phyloP scores from a whole-genome alignment of 2,888 invertebrate genomes.

The Cotesia congregata region DNA sequence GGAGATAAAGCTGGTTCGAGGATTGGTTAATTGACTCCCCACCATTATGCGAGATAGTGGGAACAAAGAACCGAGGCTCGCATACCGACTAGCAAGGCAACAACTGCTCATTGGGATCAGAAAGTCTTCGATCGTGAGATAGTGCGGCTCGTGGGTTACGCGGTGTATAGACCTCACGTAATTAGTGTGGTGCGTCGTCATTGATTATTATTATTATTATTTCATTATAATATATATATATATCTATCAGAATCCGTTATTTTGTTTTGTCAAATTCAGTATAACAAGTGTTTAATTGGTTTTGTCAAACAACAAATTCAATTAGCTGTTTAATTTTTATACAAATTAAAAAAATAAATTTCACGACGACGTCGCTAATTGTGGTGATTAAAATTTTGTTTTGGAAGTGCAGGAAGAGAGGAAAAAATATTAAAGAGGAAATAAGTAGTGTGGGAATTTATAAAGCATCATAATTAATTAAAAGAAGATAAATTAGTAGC shows the following conservation, averaged over 20 bases:
- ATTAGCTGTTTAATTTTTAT: neutral
- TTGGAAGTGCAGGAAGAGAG: neutral
- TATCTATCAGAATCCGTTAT: neutral
- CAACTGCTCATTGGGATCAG: conserved; percentile 58
- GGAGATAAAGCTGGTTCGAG: conserved; percentile 8
- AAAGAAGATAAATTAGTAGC: neutral
- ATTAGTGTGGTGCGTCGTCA: conserved; percentile 30
- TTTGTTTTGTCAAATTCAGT: neutral
- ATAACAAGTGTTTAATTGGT: neutral
- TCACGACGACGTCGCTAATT: neutral
- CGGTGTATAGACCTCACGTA: conserved; percentile 18
- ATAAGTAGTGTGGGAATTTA: neutral
- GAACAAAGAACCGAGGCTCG: conserved; percentile 64
- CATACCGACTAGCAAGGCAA: conserved; percentile 44
- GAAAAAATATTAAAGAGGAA: neutral
- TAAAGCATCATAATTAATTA: neutral
- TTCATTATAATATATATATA: neutral
- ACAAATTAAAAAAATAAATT: neutral
- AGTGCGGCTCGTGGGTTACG: conserved; percentile 49
- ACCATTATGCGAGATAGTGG: conserved; percentile 43
- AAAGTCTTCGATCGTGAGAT: conserved; percentile 62
- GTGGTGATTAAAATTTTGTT: neutral
- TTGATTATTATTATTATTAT: conserved; percentile 11
- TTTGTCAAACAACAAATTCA: neutral
- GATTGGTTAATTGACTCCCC: conserved; percentile 52